Percentiles rank a stretch among this genome's conserved stretches.
phyloP scores from a whole-genome alignment of 2,797 vertebrate species.

The Tragelaphus eurycerus region DNA sequence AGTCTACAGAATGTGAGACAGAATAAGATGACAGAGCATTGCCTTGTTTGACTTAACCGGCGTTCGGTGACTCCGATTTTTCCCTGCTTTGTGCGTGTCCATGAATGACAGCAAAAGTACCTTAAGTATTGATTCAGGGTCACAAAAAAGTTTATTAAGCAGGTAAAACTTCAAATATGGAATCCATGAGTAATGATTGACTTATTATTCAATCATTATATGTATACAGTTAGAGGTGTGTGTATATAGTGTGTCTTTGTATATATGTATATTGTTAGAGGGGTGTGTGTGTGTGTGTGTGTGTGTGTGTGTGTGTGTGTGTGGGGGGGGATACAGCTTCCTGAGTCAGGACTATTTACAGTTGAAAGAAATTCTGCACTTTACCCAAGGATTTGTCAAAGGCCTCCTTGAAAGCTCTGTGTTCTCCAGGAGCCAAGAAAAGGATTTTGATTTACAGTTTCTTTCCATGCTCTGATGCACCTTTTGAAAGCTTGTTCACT shows the following conservation, averaged over 20 bases:
- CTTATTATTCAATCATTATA: background rate
- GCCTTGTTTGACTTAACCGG: background rate
- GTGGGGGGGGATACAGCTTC: background rate
- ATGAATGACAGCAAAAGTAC: background rate
- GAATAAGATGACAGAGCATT: too few species aligned
- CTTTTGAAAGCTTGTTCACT: background rate
- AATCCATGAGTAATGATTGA: background rate
- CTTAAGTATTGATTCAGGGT: background rate
- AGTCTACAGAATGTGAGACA: background rate
- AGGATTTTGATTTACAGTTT: background rate
- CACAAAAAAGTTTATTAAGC: background rate
- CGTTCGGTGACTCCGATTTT: accelerated
- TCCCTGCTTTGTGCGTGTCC: background rate
- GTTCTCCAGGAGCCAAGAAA: background rate
- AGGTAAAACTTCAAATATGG: background rate
- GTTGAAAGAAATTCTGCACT: background rate
- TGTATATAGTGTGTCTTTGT: background rate
- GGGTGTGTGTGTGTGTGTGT: background rate
- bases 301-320: background rate
- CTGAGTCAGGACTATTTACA: background rate
- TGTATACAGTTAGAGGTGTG: background rate
- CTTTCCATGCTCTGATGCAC: background rate
- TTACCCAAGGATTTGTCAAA: background rate
- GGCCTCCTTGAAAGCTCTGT: background rate
- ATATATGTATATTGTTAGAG: background rate